A percentile compares a stretch with the other conserved stretches of the same genome.
Conservation (phyloP, 2,113 vertebrate genomes). For the Hucho hucho region DNA sequence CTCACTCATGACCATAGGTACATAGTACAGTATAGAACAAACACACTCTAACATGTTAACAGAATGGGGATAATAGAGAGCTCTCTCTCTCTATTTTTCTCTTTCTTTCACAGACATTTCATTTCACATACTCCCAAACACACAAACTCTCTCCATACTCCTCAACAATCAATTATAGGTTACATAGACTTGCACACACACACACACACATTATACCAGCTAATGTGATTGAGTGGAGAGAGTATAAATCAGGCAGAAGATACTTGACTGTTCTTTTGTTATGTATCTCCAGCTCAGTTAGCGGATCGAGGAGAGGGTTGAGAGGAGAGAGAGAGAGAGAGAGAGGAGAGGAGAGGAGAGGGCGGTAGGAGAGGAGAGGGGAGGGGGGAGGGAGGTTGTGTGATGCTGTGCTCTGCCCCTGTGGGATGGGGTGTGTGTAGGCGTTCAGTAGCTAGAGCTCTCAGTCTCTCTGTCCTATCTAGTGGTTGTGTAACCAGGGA, state of each 20-base stretch:
- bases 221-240: not conserved
- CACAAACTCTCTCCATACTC: not conserved
- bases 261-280: too few species aligned
- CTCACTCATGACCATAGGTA: not conserved
- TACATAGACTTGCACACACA: slow-evolving; percentile 43
- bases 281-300: not conserved
- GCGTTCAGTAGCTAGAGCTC: slow-evolving; percentile 59
- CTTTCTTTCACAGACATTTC: not conserved
- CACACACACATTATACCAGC: not conserved
- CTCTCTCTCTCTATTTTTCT: not conserved
- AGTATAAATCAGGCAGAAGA: too few species aligned
- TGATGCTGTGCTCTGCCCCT: slow-evolving; percentile 48
- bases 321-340: not conserved
- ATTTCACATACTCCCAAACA: not conserved
- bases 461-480: slow-evolving; percentile 54
- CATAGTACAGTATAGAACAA: too few species aligned
- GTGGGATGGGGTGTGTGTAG: slow-evolving; percentile 70
- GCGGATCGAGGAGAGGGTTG: not conserved
- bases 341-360: not conserved
- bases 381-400: slow-evolving; percentile 39
- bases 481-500: slow-evolving; percentile 72
- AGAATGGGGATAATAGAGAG: too few species aligned
- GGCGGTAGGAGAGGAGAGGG: not conserved
- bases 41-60: too few species aligned
- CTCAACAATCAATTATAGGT: slow-evolving; percentile 32